Base-by-base conservation (phyloP, 2,113 vertebrate species). In the Blennius ocellaris region DNA sequence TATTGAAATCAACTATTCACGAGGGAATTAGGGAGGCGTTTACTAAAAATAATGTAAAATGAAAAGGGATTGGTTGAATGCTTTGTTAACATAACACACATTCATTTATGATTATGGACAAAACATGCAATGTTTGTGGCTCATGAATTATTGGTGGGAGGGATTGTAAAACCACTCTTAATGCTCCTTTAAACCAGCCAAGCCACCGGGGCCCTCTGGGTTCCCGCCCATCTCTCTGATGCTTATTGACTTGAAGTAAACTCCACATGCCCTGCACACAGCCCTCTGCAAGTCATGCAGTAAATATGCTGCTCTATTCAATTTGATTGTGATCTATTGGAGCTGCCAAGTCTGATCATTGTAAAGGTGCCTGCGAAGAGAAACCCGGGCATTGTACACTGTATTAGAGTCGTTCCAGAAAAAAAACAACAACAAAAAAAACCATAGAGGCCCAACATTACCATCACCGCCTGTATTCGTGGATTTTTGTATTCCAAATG, bases 91-190 rank as follows among this genome's bases (percentile, higher is more conserved):
- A 69, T 15, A 43, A 52, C 50, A 38, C 37, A 49, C 36, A 11
- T 10, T 51, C n/a, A 56, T 62, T 66, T 51, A 39, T 63, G 57
- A 73, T n/a, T n/a, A 39, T 5, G 17, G 51, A 52, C 56, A 65
- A 60, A 68, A 69, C 16, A 47, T 11, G 14, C 17, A 30, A 11
- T 15, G 36, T 52, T 57, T 5, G 12, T 38, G 41, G 53, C 17
- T 77, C 60, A 64, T 78, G 77, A 63, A 74, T 78, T 70, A 83
- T 80, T 67, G 48, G 54, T 55, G 69, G 51, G 51, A 66, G 52
- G 67, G 40, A 45, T 68, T 72, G 71, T 55, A 49, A 76, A 60
- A 66, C 38, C 21, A 40, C 55, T 60, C 69, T 78, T 74, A 71
- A 78, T 77, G 73, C 49, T 49, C 73, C 51, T 69, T 83, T 61